Conservation (phyloP, 2,888 invertebrate species). For the Drosophila basisetae region DNA sequence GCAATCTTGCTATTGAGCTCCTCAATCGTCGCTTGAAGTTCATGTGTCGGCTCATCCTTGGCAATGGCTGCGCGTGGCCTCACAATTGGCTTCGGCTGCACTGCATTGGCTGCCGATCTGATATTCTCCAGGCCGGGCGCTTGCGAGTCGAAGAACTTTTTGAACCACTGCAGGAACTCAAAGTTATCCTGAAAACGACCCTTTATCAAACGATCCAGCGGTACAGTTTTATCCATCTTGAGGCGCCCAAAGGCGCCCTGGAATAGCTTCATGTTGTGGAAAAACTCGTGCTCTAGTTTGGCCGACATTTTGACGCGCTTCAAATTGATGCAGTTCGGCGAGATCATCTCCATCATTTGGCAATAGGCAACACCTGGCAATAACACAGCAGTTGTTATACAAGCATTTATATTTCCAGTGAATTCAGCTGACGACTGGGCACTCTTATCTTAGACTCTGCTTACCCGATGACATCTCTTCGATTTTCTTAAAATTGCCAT, state of each 20-base stretch:
- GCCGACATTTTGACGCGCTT: conserved; percentile 98
- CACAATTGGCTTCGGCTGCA: conserved; percentile 50
- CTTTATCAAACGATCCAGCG: conserved; percentile 91
- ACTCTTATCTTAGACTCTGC: neutral
- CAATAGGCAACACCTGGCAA: conserved; percentile 97
- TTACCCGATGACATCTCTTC: conserved; percentile 96
- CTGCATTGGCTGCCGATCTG: conserved; percentile 49
- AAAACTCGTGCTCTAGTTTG: conserved; percentile 98
- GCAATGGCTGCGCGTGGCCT: conserved; percentile 35
- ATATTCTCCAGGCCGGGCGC: conserved; percentile 92
- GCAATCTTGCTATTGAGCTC: conserved; percentile 12
- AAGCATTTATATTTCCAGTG: neutral
- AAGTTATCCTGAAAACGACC: conserved; percentile 99
- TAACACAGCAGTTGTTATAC: neutral
- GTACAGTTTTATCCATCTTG: conserved; percentile 93
- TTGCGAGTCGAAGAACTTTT: conserved; percentile 99
- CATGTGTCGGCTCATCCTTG: conserved; percentile 30
- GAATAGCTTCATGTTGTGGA: conserved; percentile 98
- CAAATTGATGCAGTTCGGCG: conserved; percentile 93
- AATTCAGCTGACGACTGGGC: neutral
- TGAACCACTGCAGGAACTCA: conserved; percentile 99
- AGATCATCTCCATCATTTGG: conserved; percentile 99
- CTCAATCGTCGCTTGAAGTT: conserved; percentile 19
- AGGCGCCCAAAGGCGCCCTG: conserved; percentile 98
- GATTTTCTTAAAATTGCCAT: conserved; percentile 96